Percentiles rank a stretch among this genome's conserved stretches.
These are phyloP conservation scores for Potamarius usumacintae DNA, from an alignment of 2,113 vertebrate genomes.

Conservation along the genomic window DNA sequence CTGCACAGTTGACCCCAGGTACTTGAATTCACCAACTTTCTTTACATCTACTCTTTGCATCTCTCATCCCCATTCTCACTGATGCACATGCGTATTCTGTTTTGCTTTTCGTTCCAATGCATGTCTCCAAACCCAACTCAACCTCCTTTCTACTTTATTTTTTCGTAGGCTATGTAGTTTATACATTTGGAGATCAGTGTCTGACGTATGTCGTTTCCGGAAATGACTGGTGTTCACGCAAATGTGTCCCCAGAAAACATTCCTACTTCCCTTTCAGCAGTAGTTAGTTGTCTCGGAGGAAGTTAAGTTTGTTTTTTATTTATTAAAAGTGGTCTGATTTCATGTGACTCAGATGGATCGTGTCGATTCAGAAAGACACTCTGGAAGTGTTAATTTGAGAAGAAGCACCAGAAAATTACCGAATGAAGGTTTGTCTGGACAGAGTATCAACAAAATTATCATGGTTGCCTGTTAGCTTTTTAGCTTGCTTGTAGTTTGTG, in stretches of 20 bases:
- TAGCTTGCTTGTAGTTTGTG: neutral
- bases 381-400: neutral
- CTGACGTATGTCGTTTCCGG: slow-evolving; percentile 6
- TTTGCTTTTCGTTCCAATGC: too few species aligned
- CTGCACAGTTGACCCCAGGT: too few species aligned
- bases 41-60: too few species aligned
- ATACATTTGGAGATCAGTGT: too few species aligned
- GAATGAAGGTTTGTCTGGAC: slow-evolving; percentile 28
- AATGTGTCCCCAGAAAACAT: slow-evolving; percentile 9
- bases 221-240: slow-evolving; percentile 25
- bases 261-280: neutral
- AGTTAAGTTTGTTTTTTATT: slow-evolving; percentile 10
- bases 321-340: neutral
- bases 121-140: too few species aligned
- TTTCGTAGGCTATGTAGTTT: too few species aligned
- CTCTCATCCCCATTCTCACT: too few species aligned
- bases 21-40: too few species aligned
- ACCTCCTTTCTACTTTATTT: too few species aligned
- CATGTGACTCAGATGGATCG: slow-evolving; percentile 31
- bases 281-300: neutral
- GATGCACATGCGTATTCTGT: too few species aligned
- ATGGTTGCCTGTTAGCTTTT: neutral
- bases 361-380: neutral
- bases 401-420: slow-evolving; percentile 16
- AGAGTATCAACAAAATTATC: neutral